Conservation (phyloP, 2,888 invertebrate species). For the Laspeyria flexula region DNA sequence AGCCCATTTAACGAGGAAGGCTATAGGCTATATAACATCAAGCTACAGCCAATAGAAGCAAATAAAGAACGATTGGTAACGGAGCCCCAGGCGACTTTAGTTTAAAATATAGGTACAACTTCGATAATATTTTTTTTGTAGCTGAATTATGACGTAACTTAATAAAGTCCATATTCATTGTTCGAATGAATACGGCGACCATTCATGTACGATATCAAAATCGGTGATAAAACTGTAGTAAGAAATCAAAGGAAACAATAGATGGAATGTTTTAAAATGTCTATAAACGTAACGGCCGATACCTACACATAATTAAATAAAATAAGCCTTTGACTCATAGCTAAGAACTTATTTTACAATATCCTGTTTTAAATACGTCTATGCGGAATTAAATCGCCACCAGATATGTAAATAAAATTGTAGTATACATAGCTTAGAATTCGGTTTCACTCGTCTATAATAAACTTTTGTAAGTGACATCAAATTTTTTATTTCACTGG, state of each 20-base stretch:
- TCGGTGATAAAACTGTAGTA: slow-evolving; percentile 28
- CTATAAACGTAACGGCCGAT: slow-evolving; percentile 32
- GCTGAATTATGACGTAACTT: too few relatives aligned
- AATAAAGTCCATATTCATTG: slow-evolving; percentile 12
- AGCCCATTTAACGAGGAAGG: too few relatives aligned
- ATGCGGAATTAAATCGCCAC: slow-evolving; percentile 9
- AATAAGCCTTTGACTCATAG: slow-evolving; percentile 31
- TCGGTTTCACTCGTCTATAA: neutral
- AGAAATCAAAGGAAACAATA: slow-evolving; percentile 40
- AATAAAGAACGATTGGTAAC: too few relatives aligned
- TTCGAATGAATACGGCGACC: slow-evolving; percentile 9
- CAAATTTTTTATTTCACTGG: too few relatives aligned
- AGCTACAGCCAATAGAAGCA: too few relatives aligned
- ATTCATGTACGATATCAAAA: slow-evolving; percentile 27
- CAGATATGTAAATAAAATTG: slow-evolving; percentile 8
- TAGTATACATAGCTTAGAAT: neutral
- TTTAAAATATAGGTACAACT: neutral
- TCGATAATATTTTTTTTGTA: neutral
- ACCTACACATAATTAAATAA: slow-evolving; percentile 24
- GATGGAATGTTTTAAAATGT: slow-evolving; percentile 44
- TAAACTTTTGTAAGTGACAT: neutral
- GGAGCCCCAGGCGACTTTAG: slow-evolving; percentile 1
- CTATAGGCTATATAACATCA: too few relatives aligned
- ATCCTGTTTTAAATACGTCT: slow-evolving; percentile 39
- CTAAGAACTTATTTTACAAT: slow-evolving; percentile 24